Conservation (phyloP, 2,797 vertebrate genomes). For the Eospalax fontanierii region DNA sequence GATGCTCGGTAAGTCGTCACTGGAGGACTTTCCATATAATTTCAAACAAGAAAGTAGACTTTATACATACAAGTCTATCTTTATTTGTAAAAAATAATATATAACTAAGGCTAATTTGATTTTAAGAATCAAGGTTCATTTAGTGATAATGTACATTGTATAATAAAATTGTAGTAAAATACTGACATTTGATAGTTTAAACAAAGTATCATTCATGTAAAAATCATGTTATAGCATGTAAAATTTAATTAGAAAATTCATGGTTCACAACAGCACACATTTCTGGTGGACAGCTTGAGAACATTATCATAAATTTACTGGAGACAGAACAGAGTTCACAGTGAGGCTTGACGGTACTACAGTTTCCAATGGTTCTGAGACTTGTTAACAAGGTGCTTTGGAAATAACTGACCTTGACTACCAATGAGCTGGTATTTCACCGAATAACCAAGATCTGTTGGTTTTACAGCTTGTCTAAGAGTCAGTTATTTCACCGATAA, state of each 20-base stretch:
- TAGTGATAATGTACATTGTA: conserved; percentile 91
- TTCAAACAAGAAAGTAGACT: conserved; percentile 78
- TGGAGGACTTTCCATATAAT: conserved; percentile 57
- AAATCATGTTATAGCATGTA: conserved; percentile 92
- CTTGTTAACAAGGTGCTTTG: conserved; percentile 87
- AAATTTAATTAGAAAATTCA: conserved; percentile 93
- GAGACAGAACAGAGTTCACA: conserved; percentile 90
- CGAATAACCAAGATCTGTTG: conserved; percentile 78
- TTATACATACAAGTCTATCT: conserved; percentile 87
- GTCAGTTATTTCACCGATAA: conserved; percentile 79
- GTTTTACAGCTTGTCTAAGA: conserved; percentile 77
- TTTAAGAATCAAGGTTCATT: conserved; percentile 92
- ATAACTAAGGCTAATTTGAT: conserved; percentile 91
- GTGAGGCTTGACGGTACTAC: conserved; percentile 88
- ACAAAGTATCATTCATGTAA: conserved; percentile 92
- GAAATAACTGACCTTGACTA: conserved; percentile 76
- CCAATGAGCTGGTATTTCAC: conserved; percentile 29
- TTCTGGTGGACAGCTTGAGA: conserved; percentile 88
- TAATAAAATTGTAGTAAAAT: conserved; percentile 93
- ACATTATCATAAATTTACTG: conserved; percentile 88
- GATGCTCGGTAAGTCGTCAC: neutral
- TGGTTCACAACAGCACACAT: conserved; percentile 90
- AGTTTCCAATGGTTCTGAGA: neutral
- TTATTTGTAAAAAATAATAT: conserved; percentile 93
- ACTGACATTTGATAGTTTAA: conserved; percentile 93